Conservation (phyloP, 2,797 vertebrate genomes). For the Myotis planiceps region DNA sequence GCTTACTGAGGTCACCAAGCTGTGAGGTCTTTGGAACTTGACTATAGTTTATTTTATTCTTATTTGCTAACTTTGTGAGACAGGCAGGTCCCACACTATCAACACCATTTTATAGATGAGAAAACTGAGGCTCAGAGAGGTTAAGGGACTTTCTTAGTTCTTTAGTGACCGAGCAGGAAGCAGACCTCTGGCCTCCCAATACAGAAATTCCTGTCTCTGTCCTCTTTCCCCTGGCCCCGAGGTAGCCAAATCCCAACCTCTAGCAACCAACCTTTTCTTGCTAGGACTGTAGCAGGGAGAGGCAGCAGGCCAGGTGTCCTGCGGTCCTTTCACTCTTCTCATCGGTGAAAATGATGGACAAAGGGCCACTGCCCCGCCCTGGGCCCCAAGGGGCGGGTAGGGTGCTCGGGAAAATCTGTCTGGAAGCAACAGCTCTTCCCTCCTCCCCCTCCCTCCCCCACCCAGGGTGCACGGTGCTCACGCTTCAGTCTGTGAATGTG, state of each 20-base stretch:
- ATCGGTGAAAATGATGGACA: not conserved
- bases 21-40: not conserved
- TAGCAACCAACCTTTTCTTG: not conserved
- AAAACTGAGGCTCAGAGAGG: not conserved
- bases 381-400: not conserved
- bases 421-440: not conserved
- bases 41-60: not conserved
- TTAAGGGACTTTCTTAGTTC: not conserved
- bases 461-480: conserved; percentile 91
- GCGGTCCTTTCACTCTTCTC: not conserved
- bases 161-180: not conserved
- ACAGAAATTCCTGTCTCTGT: not conserved
- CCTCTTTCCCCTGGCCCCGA: not conserved
- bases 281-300: rapidly evolving
- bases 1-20: not conserved
- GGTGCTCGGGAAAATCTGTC: not conserved
- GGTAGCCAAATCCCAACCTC: not conserved
- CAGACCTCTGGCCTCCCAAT: not conserved
- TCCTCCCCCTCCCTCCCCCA: no score
- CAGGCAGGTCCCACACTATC: not conserved
- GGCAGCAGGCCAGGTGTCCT: not conserved
- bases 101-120: not conserved
- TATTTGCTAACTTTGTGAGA: not conserved
- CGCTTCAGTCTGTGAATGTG: conserved; percentile 91
- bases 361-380: not conserved